phyloP scores from a whole-genome alignment of 1,140 invertebrate genomes.

The Ridgeia piscesae region DNA sequence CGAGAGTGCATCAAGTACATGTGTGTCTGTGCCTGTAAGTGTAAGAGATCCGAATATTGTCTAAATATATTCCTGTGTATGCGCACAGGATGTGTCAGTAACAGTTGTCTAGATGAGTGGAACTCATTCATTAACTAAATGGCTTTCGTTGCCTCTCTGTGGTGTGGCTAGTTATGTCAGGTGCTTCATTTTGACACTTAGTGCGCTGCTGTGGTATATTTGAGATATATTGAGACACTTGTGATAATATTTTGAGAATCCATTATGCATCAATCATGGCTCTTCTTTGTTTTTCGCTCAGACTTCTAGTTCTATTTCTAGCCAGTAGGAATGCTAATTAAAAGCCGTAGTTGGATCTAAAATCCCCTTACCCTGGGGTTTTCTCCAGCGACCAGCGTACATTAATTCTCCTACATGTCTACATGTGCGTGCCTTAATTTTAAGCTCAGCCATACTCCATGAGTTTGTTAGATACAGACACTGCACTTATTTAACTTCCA shows the following conservation, averaged over 20 bases:
- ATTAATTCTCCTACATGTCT: neutral
- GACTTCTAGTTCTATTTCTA: neutral
- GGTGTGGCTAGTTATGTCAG: neutral
- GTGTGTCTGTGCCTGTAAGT: too few relatives aligned
- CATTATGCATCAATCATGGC: neutral
- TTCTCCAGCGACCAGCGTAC: neutral
- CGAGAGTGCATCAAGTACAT: neutral
- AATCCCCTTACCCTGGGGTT: neutral
- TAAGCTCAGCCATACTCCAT: neutral
- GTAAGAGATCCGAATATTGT: neutral
- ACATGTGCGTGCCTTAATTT: neutral
- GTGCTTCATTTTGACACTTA: neutral
- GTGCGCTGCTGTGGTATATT: neutral
- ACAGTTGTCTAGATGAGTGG: neutral
- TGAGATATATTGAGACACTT: neutral
- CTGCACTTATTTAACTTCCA: neutral
- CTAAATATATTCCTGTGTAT: neutral
- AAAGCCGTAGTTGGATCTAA: neutral
- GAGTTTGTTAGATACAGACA: neutral
- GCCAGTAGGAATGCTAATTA: neutral
- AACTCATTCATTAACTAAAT: neutral
- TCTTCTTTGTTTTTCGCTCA: neutral
- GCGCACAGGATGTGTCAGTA: neutral
- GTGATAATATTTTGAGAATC: neutral
- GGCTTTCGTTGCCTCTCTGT: too few relatives aligned